Evolutionary conservation across 2,888 invertebrate species (phyloP), one percentile per base, ranked within the genome.

Genomic region (Cryptus armator): DNA sequence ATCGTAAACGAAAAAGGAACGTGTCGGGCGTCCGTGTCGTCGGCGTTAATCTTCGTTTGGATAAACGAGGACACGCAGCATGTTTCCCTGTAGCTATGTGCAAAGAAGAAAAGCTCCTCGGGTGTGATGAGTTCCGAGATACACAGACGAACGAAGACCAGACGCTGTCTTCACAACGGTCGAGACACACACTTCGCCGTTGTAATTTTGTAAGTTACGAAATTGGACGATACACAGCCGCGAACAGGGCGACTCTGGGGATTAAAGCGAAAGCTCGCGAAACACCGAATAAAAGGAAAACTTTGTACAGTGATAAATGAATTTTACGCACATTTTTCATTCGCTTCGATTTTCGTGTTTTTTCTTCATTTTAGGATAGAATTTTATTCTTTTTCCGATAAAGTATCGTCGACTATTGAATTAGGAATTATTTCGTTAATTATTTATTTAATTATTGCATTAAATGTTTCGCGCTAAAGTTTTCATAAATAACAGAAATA

Each of bases 281-380:
- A 66, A 56, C 16, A 59, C 16, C 9, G 14, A 46, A 78, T 72
- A 51, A 78, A 59, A 67, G 77, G 72, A 77, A 16, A 37, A 43
- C 32, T 44, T 43, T 29, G 44, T 29, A 68, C 7, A 2, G 24
- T 44, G 46, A 68, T 14, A 62, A 62, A 62, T 48, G 59, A 37
- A 24, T 14, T 78, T 16, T 29, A 10, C 19, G 7, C 2, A 43
- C 19, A 72, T 46, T 70, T 59, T 59, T 56, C 48, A 64, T 51
- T 48, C 51, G 37, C 64, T 37, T 70, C 43, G 32, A 56, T 66
- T 66, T 67, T 44, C 14, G 24, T 62, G 7, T 68, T 19, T 68
- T 67, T 67, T 29, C 32, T 46, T 14, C n/a, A n/a, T n/a, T 37
- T 37, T 9, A 9, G 37, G 1, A 4, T 7, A 37, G 7, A 37